Evolutionary conservation across 2,888 invertebrate genomes (phyloP), one percentile per base, ranked within the genome.

Genomic region (Lepidocyrtinus sp.): DNA sequence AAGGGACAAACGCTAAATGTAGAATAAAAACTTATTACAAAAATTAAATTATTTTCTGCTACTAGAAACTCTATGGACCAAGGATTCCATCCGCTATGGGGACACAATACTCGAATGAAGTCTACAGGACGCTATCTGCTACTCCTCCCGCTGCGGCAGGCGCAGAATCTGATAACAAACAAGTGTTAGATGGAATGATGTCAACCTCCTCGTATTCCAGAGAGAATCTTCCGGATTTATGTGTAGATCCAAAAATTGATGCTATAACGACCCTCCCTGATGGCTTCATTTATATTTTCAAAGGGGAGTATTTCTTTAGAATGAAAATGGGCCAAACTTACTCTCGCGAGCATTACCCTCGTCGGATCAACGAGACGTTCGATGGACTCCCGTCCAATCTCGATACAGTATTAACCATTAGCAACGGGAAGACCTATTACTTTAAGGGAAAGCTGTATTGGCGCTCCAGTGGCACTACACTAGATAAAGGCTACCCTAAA

Each of bases 381-480:
- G 45, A 71, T 1, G 84, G 84, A 7, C 67, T 86, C 2, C 75
- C 81, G 1, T 61, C 75, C 2, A 70, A 81, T 17, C 22, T 86
- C 17, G 86, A 86, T 25, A 84, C 86, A n/a, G 85, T 82, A 26
- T 78, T 85, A 12, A 85, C 85, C 0, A 61, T 81, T 15, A 2
- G 62, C 0, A 85, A 77, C 69, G 85, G 84, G n/a, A 81, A 84
- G 69, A 83, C 84, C 0, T 86, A 84, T 50, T 81, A 83, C 50
- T 85, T 86, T 36, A 86, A 86, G 72, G 84, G 83, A 69, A 1
- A 21, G 15, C 72, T 82, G 5, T 86, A 86, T 65, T 86, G 86
- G 86, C 65, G 86, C 9, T 84, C 82, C 24, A 81, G 81, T 1
- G 83, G 80, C 25, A 81, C 80, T 0, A 22, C 71, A 22, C 76